Evolutionary conservation across 2,888 invertebrate genomes (phyloP).

Genomic region (Nebria salina): DNA sequence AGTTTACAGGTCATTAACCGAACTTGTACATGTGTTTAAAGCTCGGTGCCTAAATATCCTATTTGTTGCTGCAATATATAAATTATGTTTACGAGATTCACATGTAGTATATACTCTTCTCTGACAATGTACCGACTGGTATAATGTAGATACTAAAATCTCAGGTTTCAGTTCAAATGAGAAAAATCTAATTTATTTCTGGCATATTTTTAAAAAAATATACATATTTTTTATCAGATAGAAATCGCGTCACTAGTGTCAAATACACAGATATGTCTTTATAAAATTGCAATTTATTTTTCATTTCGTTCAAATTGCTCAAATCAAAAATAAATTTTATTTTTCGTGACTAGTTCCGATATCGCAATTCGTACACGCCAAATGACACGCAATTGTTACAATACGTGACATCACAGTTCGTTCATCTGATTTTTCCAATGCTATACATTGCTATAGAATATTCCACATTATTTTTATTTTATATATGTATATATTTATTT

Average conservation of each 20-base stretch:
- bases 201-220: not conserved
- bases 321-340: not conserved
- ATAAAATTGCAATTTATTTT: not conserved
- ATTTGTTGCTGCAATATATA: too few species aligned
- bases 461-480: not conserved
- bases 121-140: too few species aligned
- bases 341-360: not conserved
- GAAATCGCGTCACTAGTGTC: not conserved
- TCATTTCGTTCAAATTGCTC: not conserved
- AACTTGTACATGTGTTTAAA: too few species aligned
- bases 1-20: too few species aligned
- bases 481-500: too few species aligned
- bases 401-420: constrained; percentile 28
- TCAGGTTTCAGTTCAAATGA: too few species aligned
- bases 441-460: not conserved
- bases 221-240: not conserved
- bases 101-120: too few species aligned
- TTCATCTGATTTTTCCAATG: not conserved
- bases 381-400: constrained; percentile 41
- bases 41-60: too few species aligned
- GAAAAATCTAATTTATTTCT: too few species aligned
- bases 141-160: too few species aligned
- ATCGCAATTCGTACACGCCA: constrained; percentile 15
- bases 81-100: too few species aligned
- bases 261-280: not conserved